Evolutionary conservation across 2,797 vertebrate genomes (phyloP), one percentile per base, ranked within the genome.

Genomic region (Pagetopsis macropterus): DNA sequence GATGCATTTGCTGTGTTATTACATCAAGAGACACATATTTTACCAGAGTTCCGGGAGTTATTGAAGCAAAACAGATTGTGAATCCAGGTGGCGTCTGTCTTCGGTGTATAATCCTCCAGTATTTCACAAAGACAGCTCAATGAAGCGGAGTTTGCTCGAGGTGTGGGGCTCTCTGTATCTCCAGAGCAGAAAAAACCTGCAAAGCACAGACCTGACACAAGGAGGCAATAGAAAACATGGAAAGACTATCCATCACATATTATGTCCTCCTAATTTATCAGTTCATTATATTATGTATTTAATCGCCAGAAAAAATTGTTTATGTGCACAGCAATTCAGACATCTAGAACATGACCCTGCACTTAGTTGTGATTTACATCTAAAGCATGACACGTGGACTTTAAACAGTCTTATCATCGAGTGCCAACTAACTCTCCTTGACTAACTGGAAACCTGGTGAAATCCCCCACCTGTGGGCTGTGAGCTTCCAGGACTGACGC

Each of bases 141-240:
- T 15, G 94, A 90, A 71, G 88, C 80, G 1, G 79, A 40, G 33
- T 73, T 89, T 55, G 94, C 90, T 33, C 52, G 91, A 43, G 96
- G 96, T 2, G 78, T 66, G 13, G 95, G 87, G 9, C 83, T 91
- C 55, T 89, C 82, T 31, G 92, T 70, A 1, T 94, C 94, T 23
- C 86, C 76, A 6, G 75, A 72, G 75, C 96, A 98, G 91, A 95
- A 97, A 82, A 95, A 95, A 5, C 96, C 96, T 10, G 93, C 88
- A 70, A 74, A 89, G 70, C 96, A 98, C 33, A 83, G 89, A 9
- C 96, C 96, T 92, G 87, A 73, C 23, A 80, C 8, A 71, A 1
- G 12, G 13, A 73, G 9, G 44, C 4, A 43, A 67, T 37, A 58
- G 14, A n/a, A 43, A 70, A 65, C 2, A 51, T 56, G 9, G 1